Evolutionary conservation across 2,113 vertebrate genomes (phyloP).

Genomic region (Polypterus bichir): DNA sequence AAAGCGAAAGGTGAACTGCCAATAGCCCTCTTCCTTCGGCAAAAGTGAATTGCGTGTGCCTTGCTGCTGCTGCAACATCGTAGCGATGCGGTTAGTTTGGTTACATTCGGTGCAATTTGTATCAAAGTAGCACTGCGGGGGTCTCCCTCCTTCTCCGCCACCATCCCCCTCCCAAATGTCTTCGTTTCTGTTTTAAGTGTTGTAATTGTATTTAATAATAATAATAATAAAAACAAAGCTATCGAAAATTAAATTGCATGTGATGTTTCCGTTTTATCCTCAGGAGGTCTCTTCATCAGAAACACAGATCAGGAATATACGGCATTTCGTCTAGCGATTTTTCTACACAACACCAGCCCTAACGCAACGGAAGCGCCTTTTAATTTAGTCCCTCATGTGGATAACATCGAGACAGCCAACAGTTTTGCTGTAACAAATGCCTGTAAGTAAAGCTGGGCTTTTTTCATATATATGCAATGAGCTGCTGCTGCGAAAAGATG

Average conservation of each 20-base stretch:
- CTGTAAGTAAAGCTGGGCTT: conserved; percentile 70
- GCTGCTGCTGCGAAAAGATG: too few relatives aligned
- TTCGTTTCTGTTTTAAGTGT: neutral
- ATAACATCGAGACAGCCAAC: conserved; percentile 98
- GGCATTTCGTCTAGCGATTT: conserved; percentile 93
- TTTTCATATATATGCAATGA: neutral
- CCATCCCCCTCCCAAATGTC: too few relatives aligned
- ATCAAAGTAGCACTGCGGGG: too few relatives aligned
- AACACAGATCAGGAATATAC: conserved; percentile 99
- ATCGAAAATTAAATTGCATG: conserved; percentile 16
- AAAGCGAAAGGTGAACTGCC: too few relatives aligned
- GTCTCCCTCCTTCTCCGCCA: too few relatives aligned
- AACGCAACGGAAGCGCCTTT: conserved; percentile 96
- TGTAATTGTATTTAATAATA: neutral
- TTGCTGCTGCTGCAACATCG: too few relatives aligned
- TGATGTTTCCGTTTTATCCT: conserved; percentile 23
- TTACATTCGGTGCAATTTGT: too few relatives aligned
- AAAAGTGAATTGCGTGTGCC: too few relatives aligned
- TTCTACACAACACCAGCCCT: conserved; percentile 97
- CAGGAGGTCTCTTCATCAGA: conserved; percentile 97
- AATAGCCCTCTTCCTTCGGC: too few relatives aligned
- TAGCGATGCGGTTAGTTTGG: too few relatives aligned
- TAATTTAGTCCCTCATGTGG: conserved; percentile 96
- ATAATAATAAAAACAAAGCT: neutral
- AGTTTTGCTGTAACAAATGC: conserved; percentile 98